These are phyloP conservation scores for Steromphala cineraria DNA, from an alignment of 2,888 invertebrate species.

Conservation along the genomic window DNA sequence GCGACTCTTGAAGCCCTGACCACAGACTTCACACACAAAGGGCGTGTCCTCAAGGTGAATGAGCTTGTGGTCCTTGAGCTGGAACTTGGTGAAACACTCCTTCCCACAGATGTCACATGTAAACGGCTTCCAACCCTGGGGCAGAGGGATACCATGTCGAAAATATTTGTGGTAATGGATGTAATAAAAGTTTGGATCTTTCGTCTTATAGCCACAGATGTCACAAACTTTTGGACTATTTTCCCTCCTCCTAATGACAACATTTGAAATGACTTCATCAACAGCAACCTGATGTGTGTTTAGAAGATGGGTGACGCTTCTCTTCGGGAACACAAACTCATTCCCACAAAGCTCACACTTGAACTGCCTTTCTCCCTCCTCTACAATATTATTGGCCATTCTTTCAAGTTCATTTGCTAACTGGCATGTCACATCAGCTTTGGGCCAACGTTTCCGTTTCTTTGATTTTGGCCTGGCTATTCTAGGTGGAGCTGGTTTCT, in stretches of 20 bases:
- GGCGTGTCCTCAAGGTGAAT: constrained; percentile 61
- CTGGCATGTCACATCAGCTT: constrained; percentile 28
- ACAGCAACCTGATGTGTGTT: constrained; percentile 53
- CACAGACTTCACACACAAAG: constrained; percentile 65
- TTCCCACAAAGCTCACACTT: constrained; percentile 57
- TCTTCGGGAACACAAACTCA: constrained; percentile 58
- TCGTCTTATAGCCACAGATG: constrained; percentile 65
- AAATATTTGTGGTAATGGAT: constrained; percentile 69
- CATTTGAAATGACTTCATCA: constrained; percentile 39
- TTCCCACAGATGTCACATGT: constrained; percentile 66
- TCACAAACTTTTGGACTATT: constrained; percentile 52
- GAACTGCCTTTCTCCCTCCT: constrained; percentile 41
- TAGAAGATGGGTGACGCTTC: constrained; percentile 56
- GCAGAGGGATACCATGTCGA: constrained; percentile 62
- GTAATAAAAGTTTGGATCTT: constrained; percentile 59
- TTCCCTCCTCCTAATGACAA: constrained; percentile 26
- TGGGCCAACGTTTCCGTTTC: constrained; percentile 23
- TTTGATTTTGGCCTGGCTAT: constrained; percentile 4
- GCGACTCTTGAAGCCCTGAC: constrained; percentile 58
- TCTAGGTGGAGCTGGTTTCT: not conserved
- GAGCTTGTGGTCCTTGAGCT: constrained; percentile 60
- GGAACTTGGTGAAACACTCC: constrained; percentile 66
- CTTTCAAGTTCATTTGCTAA: constrained; percentile 29
- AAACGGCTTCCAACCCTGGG: constrained; percentile 62
- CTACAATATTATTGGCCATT: constrained; percentile 33